phyloP scores from a whole-genome alignment of 2,113 vertebrate species.

The Chrysochloris asiatica region DNA sequence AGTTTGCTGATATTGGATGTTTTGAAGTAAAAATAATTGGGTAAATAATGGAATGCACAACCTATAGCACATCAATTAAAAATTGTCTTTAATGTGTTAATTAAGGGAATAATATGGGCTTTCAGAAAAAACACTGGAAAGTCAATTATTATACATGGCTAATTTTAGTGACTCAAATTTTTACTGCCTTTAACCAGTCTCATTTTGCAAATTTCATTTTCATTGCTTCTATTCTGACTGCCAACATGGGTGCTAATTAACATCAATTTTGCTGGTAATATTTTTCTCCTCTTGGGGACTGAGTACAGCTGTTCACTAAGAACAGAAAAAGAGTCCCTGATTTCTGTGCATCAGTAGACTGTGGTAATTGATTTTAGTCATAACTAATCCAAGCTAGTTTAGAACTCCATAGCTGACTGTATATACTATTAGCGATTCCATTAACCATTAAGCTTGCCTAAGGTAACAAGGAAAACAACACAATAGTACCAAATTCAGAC shows the following conservation, averaged over 20 bases:
- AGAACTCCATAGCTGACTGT: slow-evolving; percentile 63
- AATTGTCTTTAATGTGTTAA: slow-evolving; percentile 39
- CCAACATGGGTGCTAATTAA: slow-evolving; percentile 73
- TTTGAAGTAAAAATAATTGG: slow-evolving; percentile 34
- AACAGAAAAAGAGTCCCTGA: slow-evolving; percentile 26
- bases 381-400: slow-evolving; percentile 70
- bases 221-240: slow-evolving; percentile 54
- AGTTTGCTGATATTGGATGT: slow-evolving; percentile 41
- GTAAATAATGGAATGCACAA: slow-evolving; percentile 55
- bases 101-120: slow-evolving; percentile 48
- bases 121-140: slow-evolving; percentile 49
- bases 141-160: slow-evolving; percentile 38
- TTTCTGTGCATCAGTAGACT: slow-evolving; percentile 58
- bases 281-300: slow-evolving; percentile 61
- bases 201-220: slow-evolving; percentile 58
- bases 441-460: slow-evolving; percentile 70
- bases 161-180: slow-evolving; percentile 62
- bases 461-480: slow-evolving; percentile 75
- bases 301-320: slow-evolving; percentile 57
- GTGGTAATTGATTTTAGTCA: slow-evolving; percentile 76
- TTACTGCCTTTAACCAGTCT: slow-evolving; percentile 45
- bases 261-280: slow-evolving; percentile 60
- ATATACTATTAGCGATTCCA: slow-evolving; percentile 64
- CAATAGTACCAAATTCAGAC: slow-evolving; percentile 54
- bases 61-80: slow-evolving; percentile 25